A percentile compares a stretch with the other conserved stretches of the same genome.
Evolutionary conservation across 2,797 vertebrate genomes (phyloP).

Genomic region (Sebastes diaconus): DNA sequence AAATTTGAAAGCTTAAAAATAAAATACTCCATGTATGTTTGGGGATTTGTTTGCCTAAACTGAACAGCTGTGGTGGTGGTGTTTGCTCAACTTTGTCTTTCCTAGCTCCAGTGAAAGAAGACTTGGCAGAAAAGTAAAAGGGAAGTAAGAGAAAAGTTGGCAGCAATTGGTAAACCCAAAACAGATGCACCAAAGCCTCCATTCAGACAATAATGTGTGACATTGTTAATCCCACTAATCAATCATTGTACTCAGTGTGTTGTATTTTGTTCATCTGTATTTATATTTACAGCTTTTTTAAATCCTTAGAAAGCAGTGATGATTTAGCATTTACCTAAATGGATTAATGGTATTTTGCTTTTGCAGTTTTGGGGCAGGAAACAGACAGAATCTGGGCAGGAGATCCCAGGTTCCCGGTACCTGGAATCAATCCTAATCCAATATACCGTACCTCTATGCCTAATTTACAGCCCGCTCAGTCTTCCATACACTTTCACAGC

Average conservation of each 20-base stretch:
- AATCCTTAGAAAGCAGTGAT: conserved; percentile 13
- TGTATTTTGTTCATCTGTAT: background rate
- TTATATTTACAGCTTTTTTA: conserved; percentile 1
- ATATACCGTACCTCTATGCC: background rate
- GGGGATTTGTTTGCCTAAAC: background rate
- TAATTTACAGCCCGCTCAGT: conserved; percentile 5
- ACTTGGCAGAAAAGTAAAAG: background rate
- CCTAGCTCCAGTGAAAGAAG: background rate
- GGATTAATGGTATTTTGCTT: conserved; percentile 13
- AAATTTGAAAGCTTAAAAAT: background rate
- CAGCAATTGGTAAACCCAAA: background rate
- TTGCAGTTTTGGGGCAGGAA: background rate
- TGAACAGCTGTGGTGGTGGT: background rate
- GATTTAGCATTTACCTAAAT: background rate
- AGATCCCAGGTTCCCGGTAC: conserved; percentile 1
- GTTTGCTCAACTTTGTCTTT: background rate
- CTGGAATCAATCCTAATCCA: conserved; percentile 28
- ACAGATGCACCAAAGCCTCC: background rate
- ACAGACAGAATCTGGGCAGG: conserved; percentile 25
- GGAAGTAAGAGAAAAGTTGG: background rate
- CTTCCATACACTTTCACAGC: conserved; percentile 6
- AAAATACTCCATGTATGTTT: background rate
- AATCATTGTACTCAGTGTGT: background rate
- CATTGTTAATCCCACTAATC: background rate
- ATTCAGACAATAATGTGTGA: background rate